Evolutionary conservation across 2,797 vertebrate species (phyloP).

Genomic region (Pelobates cultripes): DNA sequence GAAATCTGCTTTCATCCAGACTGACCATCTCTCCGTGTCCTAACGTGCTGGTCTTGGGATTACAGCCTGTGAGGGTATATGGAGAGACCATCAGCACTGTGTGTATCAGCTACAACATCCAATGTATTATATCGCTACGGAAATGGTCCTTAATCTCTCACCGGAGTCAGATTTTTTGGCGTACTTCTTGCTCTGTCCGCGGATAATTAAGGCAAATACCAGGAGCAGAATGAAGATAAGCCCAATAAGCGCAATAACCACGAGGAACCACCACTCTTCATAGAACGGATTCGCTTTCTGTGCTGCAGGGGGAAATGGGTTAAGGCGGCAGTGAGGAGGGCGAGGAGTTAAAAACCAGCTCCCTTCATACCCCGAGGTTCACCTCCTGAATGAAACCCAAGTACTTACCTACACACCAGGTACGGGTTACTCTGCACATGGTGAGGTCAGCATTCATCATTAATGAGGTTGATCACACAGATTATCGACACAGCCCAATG

Average conservation of each 20-base stretch:
- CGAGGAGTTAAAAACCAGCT: too few species aligned
- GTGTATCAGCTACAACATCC: too few species aligned
- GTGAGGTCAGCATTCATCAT: too few species aligned
- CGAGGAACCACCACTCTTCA: constrained; percentile 98
- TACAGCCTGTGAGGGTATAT: constrained; percentile 75
- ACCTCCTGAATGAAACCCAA: too few species aligned
- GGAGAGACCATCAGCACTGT: too few species aligned
- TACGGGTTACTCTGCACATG: too few species aligned
- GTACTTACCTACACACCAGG: too few species aligned
- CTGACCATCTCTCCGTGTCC: constrained; percentile 95
- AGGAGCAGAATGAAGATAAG: constrained; percentile 98
- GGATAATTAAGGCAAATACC: constrained; percentile 95
- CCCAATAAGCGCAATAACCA: constrained; percentile 94
- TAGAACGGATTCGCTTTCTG: constrained; percentile 96
- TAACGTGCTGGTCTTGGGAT: constrained; percentile 85
- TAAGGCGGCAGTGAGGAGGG: too few species aligned
- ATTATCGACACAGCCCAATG: too few species aligned
- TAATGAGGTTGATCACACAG: too few species aligned
- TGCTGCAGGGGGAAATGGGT: constrained; percentile 70
- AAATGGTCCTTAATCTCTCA: constrained; percentile 62
- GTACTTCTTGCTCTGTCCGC: constrained; percentile 97
- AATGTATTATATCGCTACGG: too few species aligned
- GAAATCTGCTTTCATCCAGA: constrained; percentile 93
- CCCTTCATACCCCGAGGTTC: too few species aligned
- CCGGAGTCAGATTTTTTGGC: constrained; percentile 93